Percentiles rank a stretch among this genome's conserved stretches.
These are phyloP conservation scores for Nineta flava DNA, from an alignment of 2,888 invertebrate species.

Conservation along the genomic window DNA sequence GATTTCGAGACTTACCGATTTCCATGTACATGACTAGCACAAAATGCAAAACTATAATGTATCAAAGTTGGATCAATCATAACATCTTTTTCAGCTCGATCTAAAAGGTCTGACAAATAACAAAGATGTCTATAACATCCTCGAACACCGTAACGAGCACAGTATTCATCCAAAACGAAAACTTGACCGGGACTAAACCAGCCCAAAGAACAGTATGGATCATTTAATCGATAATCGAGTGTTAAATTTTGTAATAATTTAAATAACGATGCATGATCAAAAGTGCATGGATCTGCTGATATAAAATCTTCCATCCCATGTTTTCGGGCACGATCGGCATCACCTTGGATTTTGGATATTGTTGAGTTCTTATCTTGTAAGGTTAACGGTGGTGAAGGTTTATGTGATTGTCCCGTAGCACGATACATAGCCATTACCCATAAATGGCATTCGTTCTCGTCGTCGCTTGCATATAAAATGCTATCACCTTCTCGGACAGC, in stretches of 20 bases:
- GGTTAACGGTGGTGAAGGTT: conserved; percentile 83
- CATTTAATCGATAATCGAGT: conserved; percentile 87
- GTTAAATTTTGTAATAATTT: conserved; percentile 82
- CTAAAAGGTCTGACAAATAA: conserved; percentile 87
- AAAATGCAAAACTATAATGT: conserved; percentile 98
- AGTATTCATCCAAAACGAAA: conserved; percentile 95
- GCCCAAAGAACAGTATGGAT: conserved; percentile 97
- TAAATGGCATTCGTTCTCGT: conserved; percentile 93
- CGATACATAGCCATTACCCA: conserved; percentile 99
- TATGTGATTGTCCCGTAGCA: conserved; percentile 99
- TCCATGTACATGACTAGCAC: conserved; percentile 98
- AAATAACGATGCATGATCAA: conserved; percentile 89
- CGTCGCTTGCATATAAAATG: conserved; percentile 87
- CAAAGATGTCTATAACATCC: conserved; percentile 94
- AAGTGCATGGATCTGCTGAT: conserved; percentile 95
- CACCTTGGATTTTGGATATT: conserved; percentile 80
- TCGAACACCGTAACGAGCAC: conserved; percentile 92
- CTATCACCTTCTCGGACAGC: conserved; percentile 97
- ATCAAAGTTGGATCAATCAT: conserved; percentile 98
- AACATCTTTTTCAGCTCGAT: conserved; percentile 77
- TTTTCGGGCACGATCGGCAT: conserved; percentile 89
- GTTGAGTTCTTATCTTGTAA: conserved; percentile 68
- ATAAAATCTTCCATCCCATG: conserved; percentile 99
- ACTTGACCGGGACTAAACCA: conserved; percentile 99
- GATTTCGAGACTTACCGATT: conserved; percentile 53